Percentiles rank a stretch among this genome's conserved stretches.
These are phyloP conservation scores for Oikopleura dioica DNA, from an alignment of 23 tunicate genomes.

Conservation along the genomic window DNA sequence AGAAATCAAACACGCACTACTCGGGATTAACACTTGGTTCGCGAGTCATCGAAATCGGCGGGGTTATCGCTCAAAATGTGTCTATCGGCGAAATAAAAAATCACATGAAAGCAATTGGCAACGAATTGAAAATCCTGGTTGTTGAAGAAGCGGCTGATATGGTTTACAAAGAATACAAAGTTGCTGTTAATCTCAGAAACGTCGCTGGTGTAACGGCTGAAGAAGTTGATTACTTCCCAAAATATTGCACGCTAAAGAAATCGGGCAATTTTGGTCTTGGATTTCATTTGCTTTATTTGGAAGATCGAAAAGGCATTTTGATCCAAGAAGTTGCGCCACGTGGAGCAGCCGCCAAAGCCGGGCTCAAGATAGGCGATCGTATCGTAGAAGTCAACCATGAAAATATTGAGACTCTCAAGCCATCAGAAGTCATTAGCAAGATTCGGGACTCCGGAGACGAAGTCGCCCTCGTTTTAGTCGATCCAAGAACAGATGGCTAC, in stretches of 20 bases:
- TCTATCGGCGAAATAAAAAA: constrained; percentile 30
- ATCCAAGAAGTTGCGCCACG: constrained; percentile 49
- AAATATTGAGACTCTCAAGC: constrained; percentile 52
- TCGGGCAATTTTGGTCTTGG: constrained; percentile 37
- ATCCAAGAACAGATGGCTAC: constrained; percentile 84
- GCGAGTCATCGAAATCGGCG: constrained; percentile 40
- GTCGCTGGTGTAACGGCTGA: constrained; percentile 32
- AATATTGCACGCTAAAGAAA: constrained; percentile 37
- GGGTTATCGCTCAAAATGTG: constrained; percentile 33
- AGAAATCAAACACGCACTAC: constrained; percentile 35
- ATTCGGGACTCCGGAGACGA: constrained; percentile 49
- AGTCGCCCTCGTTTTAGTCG: constrained; percentile 56
- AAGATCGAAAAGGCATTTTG: constrained; percentile 85
- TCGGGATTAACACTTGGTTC: constrained; percentile 49
- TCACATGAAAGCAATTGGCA: constrained; percentile 21
- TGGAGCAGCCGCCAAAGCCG: constrained; percentile 31
- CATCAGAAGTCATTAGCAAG: constrained; percentile 52
- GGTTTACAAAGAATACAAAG: constrained; percentile 40
- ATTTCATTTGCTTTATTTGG: constrained; percentile 68
- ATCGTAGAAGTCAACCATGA: constrained; percentile 66
- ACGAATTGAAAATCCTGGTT: constrained; percentile 33
- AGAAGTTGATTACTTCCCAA: constrained; percentile 20
- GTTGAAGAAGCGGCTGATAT: constrained; percentile 33
- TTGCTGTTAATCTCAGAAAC: constrained; percentile 45
- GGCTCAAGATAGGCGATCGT: constrained; percentile 77